Conservation (phyloP, 1,140 invertebrate species). For the Drosophila biarmipes region DNA sequence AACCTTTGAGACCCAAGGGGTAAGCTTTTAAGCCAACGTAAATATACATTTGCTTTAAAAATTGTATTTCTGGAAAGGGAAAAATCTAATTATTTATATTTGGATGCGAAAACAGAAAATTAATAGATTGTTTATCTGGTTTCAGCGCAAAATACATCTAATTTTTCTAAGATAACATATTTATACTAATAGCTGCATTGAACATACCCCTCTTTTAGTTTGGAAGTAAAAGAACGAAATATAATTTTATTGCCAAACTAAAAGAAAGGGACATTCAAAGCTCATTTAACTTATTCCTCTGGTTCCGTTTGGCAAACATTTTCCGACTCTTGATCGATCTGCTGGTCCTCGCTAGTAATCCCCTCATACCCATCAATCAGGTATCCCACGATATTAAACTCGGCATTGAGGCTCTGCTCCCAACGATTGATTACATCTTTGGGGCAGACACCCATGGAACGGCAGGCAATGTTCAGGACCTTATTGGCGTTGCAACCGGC, state of each 20-base stretch:
- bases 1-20: not conserved
- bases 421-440: constrained; percentile 33
- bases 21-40: not conserved
- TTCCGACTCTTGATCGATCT: not conserved
- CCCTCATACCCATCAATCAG: constrained; percentile 36
- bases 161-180: not conserved
- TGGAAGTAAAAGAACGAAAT: not conserved
- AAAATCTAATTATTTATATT: too few relatives aligned
- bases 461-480: constrained; percentile 46
- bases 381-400: constrained; percentile 57
- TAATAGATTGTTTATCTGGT: too few relatives aligned
- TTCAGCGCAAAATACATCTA: not conserved
- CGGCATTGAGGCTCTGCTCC: constrained; percentile 53
- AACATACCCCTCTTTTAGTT: not conserved
- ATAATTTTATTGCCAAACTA: constrained; percentile 4
- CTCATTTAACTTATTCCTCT: too few relatives aligned
- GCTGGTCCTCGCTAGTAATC: not conserved
- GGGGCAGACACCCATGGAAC: constrained; percentile 26
- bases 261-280: not conserved
- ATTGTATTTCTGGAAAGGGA: too few relatives aligned
- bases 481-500: constrained; percentile 64
- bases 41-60: not conserved
- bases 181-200: not conserved
- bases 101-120: too few relatives aligned
- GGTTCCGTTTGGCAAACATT: not conserved